These are phyloP conservation scores for Clarias fuscus DNA, from an alignment of 2,797 vertebrate species.

Conservation along the genomic window DNA sequence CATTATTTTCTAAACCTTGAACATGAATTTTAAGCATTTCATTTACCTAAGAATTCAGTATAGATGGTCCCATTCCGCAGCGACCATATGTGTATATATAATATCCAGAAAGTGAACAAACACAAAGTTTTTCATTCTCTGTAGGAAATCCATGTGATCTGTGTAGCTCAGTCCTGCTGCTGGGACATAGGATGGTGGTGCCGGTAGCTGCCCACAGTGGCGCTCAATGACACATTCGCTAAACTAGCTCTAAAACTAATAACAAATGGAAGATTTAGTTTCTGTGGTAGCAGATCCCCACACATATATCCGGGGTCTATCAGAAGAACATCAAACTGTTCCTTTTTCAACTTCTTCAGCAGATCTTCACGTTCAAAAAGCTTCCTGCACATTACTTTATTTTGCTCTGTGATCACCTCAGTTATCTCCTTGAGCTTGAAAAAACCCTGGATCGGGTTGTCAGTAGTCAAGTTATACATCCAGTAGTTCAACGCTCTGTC, in stretches of 20 bases:
- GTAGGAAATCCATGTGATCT: neutral
- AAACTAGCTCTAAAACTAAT: neutral
- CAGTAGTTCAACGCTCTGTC: constrained; percentile 9
- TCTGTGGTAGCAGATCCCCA: neutral
- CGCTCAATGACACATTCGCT: neutral
- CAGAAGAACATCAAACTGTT: neutral
- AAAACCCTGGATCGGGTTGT: neutral
- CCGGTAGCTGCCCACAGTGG: neutral
- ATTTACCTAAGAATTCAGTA: neutral
- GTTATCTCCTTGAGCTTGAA: neutral
- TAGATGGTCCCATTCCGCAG: neutral
- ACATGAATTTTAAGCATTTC: too few species aligned
- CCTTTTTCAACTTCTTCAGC: constrained; percentile 4
- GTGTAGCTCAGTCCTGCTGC: neutral
- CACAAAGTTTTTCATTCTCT: neutral
- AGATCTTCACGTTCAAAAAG: constrained; percentile 1
- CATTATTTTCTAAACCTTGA: too few species aligned
- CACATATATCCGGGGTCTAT: neutral
- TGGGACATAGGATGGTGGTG: constrained; percentile 1
- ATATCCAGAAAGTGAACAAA: neutral
- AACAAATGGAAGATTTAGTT: neutral
- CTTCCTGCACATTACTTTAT: neutral
- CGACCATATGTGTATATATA: neutral
- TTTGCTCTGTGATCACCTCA: neutral
- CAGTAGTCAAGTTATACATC: neutral